Base-by-base conservation (phyloP, 2,888 invertebrate species). In the Heliothis peltigera region DNA sequence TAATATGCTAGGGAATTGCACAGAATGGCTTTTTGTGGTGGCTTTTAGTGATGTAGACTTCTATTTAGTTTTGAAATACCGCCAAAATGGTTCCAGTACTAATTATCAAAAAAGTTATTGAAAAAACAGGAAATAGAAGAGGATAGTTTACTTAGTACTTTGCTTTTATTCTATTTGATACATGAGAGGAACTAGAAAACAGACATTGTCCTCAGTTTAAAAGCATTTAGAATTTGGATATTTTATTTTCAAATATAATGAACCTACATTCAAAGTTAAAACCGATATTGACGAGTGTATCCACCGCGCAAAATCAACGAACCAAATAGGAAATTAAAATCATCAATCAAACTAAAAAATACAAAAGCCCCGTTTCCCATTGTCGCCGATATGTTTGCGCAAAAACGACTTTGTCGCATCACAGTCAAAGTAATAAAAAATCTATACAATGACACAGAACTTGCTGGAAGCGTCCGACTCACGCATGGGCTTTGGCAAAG, bases 331-430 rank as follows among this genome's bases (percentile, higher is more conserved):
- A 94, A 94, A 94, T 93, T 94, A 94, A 94, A 93, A 94, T 92
- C 94, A 94, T 94, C 94, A 94, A 94, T 94, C 94, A 94, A 94
- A 93, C 89, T 91, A 91, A 94, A 94, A 93, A 94, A 92, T 91
- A 93, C 93, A 94, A 94, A 92, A 91, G 94, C 88, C 88, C 89
- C 89, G 91, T 91, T 92, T 90, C 87, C 92, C 92, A 94, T 94
- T 94, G 94, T 94, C 92, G 89, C 90, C 89, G 91, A 93, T 94
- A 94, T 94, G 93, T 94, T 94, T 94, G 94, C 91, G 92, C 94
- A 93, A 94, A 94, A 94, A 94, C 94, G 94, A 94, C 94, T 93
- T 94, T 93, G 94, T 93, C 93, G 93, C 93, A 93, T 93, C 93
- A 90, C 92, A 93, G 92, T 93, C 93, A 91, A 92, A 92, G 94